Percentiles rank a stretch among this genome's conserved stretches.
Evolutionary conservation across 2,113 vertebrate species (phyloP).

Genomic region (Carassius auratus): DNA sequence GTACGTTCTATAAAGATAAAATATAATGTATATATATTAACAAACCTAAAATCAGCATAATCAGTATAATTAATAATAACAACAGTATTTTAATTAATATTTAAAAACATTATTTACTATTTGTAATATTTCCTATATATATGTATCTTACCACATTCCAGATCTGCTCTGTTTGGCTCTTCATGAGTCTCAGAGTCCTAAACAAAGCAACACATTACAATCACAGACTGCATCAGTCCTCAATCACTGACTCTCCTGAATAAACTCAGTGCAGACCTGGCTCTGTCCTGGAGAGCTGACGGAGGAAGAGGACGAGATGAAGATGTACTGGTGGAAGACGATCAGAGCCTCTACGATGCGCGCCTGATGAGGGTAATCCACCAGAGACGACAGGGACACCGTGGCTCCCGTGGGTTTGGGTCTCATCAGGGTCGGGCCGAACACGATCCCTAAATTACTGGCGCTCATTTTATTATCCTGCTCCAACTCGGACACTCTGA

Average conservation of each 20-base stretch:
- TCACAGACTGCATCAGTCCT: slow-evolving; percentile 22
- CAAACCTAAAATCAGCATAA: no score
- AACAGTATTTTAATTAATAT: no score
- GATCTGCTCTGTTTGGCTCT: slow-evolving; percentile 62
- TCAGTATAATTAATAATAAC: no score
- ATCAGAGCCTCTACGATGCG: slow-evolving; percentile 89
- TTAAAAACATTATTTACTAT: no score
- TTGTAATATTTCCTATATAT: neutral
- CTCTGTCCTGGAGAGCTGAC: slow-evolving; percentile 47
- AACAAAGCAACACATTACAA: neutral
- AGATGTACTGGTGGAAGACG: slow-evolving; percentile 85
- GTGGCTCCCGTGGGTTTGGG: slow-evolving; percentile 91
- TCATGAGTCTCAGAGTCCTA: slow-evolving; percentile 58
- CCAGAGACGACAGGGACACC: slow-evolving; percentile 90
- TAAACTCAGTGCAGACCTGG: slow-evolving; percentile 34
- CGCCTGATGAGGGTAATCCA: slow-evolving; percentile 96
- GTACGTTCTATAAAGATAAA: no score
- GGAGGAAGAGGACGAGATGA: slow-evolving; percentile 59
- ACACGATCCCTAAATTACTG: slow-evolving; percentile 92
- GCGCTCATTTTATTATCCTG: slow-evolving; percentile 95
- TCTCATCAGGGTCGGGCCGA: slow-evolving; percentile 92
- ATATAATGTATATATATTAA: no score
- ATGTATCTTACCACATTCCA: slow-evolving; percentile 70
- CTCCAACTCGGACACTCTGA: slow-evolving; percentile 90
- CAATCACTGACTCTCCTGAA: neutral